Percentiles rank a stretch among this genome's conserved stretches.
Conservation (phyloP, 1,140 invertebrate genomes). For the Drosophila teissieri region DNA sequence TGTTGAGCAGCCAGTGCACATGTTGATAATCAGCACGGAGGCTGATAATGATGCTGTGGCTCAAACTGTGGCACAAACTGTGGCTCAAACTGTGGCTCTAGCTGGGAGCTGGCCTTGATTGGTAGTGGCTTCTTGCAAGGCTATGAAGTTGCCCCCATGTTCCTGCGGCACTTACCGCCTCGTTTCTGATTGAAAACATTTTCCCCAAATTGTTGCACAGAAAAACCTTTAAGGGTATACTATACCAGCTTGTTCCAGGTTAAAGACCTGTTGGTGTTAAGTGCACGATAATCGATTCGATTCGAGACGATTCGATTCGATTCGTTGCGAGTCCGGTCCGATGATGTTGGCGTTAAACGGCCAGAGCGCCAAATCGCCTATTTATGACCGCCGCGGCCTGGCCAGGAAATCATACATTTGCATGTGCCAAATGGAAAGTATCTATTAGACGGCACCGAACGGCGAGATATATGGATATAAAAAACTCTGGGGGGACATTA, state of each 20-base stretch:
- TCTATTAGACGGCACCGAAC: conserved; percentile 46
- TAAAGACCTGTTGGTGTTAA: conserved; percentile 82
- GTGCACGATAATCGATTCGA: conserved; percentile 82
- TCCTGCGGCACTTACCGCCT: conserved; percentile 19
- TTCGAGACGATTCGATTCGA: conserved; percentile 72
- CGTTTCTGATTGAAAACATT: conserved; percentile 63
- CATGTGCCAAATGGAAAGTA: conserved; percentile 63
- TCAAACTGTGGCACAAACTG: conserved; percentile 8
- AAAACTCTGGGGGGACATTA: conserved; percentile 30
- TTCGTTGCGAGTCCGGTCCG: conserved; percentile 27
- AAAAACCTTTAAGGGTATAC: conserved; percentile 72
- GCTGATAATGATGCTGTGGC: conserved; percentile 62
- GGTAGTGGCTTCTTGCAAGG: conserved; percentile 15
- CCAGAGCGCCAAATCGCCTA: conserved; percentile 69
- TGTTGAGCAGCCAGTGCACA: conserved; percentile 69
- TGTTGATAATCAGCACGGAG: conserved; percentile 79
- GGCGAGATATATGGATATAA: conserved; percentile 20
- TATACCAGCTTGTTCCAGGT: conserved; percentile 50
- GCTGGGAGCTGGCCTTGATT: conserved; percentile 69
- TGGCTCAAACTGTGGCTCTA: conserved; percentile 13
- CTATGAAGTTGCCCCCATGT: neutral
- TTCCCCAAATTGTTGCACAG: conserved; percentile 66
- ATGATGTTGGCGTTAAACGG: conserved; percentile 75
- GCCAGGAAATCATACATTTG: conserved; percentile 75
- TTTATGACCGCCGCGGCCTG: conserved; percentile 55